Conservation (phyloP, 2,888 invertebrate species). For the Taphrorychus bicolor region DNA sequence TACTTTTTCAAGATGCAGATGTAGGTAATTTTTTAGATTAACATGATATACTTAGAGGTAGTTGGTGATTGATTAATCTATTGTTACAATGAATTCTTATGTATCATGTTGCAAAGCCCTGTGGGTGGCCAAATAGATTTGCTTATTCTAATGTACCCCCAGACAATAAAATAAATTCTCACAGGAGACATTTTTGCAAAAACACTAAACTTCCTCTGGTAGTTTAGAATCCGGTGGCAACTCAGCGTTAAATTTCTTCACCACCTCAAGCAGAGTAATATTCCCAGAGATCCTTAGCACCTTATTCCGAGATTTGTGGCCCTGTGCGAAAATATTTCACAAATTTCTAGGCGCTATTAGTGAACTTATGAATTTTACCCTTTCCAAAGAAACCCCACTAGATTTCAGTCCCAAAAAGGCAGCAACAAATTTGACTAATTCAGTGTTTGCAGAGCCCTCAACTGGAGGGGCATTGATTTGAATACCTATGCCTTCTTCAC, state of each 20-base stretch:
- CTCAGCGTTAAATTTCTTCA: conserved; percentile 56
- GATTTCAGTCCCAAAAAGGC: conserved; percentile 73
- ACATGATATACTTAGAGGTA: too few species aligned
- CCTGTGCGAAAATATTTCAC: conserved; percentile 20
- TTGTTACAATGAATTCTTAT: too few species aligned
- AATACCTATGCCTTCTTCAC: conserved; percentile 71
- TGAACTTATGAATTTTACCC: too few species aligned
- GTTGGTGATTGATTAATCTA: too few species aligned
- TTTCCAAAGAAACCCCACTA: conserved; percentile 71
- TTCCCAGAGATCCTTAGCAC: conserved; percentile 62
- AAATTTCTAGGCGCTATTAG: background rate
- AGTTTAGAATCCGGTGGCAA: conserved; percentile 13
- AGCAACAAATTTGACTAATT: conserved; percentile 75
- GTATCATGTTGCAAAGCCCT: too few species aligned
- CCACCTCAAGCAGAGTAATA: conserved; percentile 60
- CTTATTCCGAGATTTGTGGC: conserved; percentile 60
- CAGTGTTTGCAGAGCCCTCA: conserved; percentile 82
- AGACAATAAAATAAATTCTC: background rate
- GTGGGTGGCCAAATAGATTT: too few species aligned
- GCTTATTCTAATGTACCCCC: too few species aligned
- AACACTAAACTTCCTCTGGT: background rate
- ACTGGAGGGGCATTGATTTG: conserved; percentile 82
- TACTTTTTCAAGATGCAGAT: too few species aligned
- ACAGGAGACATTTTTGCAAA: background rate
- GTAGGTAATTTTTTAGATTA: too few species aligned